Evolutionary conservation across 2,113 vertebrate genomes (phyloP), one percentile per base, ranked within the genome.

Genomic region (Triplophysa rosa): DNA sequence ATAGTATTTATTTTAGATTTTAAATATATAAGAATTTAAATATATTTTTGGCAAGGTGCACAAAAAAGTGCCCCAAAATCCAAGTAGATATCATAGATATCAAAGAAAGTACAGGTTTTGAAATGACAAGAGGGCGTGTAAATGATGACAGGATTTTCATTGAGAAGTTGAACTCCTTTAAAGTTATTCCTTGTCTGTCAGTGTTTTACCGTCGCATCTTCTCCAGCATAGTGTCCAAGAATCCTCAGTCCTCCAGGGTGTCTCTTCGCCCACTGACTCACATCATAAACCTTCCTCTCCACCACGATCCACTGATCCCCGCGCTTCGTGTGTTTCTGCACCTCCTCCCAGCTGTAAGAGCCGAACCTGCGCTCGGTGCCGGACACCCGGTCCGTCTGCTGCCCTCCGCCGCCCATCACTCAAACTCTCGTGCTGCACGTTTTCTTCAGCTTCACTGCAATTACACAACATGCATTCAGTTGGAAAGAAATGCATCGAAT

Each of bases 291-390:
- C 87, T 96, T 96, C n/a, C 96, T 90, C 56, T 99, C 92, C 11
- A 98, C 92, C 84, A 98, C 97, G 87, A 98, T 79, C 97, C 97
- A 98, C 88, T 94, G 94, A 90, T 98, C 97, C 9, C 87, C 93
- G 40, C 81, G 90, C 88, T 86, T 90, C 89, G 88, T 87, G 91
- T 98, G 96, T 80, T 88, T 91, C 87, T 96, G 95, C 87, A 99
- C 93, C 90, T 99, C 95, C 52, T 96, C 94, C 97, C 97, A 99
- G 87, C 93, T 94, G 89, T 93, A 95, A 87, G 77, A 1, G 49
- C 78, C 8, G 62, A 47, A 40, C 24, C 54, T 10, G 52, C 65
- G 19, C 45, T 66, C 17, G 85, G 79, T 14, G 56, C 73, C 76
- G 77, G 84, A 74, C 9, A 49, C 79, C 0, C 69, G 66, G 47